These are phyloP conservation scores for Prenolepis imparis DNA, from an alignment of 2,888 invertebrate genomes.

Conservation along the genomic window DNA sequence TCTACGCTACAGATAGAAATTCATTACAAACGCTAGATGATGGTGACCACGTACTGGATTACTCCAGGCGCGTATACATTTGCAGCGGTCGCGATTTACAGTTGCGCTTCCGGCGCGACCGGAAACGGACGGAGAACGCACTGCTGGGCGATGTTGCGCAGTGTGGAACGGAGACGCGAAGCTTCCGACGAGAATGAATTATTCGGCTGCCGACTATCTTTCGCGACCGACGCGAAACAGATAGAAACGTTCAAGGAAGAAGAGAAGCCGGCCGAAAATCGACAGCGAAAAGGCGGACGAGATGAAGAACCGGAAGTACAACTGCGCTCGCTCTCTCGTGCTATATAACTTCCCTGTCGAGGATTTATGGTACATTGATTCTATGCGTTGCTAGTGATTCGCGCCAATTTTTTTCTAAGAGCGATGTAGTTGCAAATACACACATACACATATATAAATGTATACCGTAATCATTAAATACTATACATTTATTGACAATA, in stretches of 20 bases:
- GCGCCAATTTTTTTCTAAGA: neutral
- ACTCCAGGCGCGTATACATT: conserved; percentile 48
- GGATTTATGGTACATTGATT: conserved; percentile 39
- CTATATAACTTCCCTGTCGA: conserved; percentile 1
- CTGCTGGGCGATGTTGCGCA: conserved; percentile 57
- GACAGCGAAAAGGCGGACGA: conserved; percentile 23
- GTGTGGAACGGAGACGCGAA: conserved; percentile 59
- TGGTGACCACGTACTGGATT: conserved; percentile 44
- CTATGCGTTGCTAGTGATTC: conserved; percentile 2
- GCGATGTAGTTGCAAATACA: neutral
- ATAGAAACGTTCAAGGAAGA: conserved; percentile 40
- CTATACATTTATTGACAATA: neutral
- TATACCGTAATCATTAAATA: neutral
- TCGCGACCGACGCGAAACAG: conserved; percentile 41
- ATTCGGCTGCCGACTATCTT: conserved; percentile 54
- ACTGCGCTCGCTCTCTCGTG: conserved; percentile 33
- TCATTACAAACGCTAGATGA: conserved; percentile 35
- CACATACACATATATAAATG: neutral
- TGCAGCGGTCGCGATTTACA: conserved; percentile 58
- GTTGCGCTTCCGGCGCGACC: conserved; percentile 53
- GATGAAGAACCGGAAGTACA: conserved; percentile 55
- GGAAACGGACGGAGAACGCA: conserved; percentile 56
- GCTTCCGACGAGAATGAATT: conserved; percentile 66
- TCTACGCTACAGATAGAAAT: conserved; percentile 16
- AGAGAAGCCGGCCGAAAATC: conserved; percentile 15